phyloP scores from a whole-genome alignment of 2,888 invertebrate genomes.

The Acanthoscelides obtectus region DNA sequence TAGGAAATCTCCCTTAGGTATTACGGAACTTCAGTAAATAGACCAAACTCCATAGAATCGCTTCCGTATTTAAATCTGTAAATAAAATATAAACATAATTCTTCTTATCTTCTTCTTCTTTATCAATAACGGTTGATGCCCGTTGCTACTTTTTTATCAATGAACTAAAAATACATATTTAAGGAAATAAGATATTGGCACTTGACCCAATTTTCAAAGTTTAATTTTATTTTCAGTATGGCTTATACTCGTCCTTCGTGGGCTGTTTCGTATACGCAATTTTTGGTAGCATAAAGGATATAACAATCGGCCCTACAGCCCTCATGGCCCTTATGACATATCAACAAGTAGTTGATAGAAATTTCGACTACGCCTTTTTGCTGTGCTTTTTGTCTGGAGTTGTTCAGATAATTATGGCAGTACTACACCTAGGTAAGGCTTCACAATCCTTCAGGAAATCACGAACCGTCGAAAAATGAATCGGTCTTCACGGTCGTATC shows the following conservation, averaged over 20 bases:
- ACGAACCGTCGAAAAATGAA: too few species aligned
- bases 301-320: constrained; percentile 90
- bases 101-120: too few species aligned
- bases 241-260: constrained; percentile 90
- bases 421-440: constrained; percentile 69
- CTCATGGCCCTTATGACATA: constrained; percentile 88
- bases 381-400: constrained; percentile 79
- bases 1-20: too few species aligned
- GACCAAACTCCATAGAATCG: too few species aligned
- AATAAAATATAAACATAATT: too few species aligned
- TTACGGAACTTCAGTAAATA: too few species aligned
- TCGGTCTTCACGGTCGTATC: too few species aligned
- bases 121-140: too few species aligned
- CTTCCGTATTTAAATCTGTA: too few species aligned
- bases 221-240: constrained; percentile 64
- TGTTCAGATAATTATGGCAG: constrained; percentile 76
- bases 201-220: not conserved
- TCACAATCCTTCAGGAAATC: not conserved
- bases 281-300: constrained; percentile 84
- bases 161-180: too few species aligned
- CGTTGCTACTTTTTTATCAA: too few species aligned
- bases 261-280: constrained; percentile 89
- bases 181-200: not conserved
- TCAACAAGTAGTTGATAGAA: constrained; percentile 66
- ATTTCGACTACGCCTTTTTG: constrained; percentile 73